Conservation (phyloP, 2,888 invertebrate genomes). For the Eupithecia pulchellata region DNA sequence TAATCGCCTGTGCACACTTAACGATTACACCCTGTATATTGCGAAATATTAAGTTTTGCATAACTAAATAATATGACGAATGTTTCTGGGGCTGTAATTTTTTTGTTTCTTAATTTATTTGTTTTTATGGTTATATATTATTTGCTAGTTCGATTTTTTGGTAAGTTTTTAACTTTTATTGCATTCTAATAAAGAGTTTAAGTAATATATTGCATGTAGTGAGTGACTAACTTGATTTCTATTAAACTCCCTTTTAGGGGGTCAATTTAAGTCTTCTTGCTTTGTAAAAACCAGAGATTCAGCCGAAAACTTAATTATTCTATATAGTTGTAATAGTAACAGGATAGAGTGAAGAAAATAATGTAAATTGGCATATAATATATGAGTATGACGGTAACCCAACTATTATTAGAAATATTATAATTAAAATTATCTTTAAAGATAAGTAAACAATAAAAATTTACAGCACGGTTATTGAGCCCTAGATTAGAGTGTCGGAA, state of each 20-base stretch:
- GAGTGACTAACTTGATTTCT: background rate
- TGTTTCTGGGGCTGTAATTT: slow-evolving; percentile 56
- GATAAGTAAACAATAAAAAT: background rate
- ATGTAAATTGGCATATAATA: background rate
- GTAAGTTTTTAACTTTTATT: slow-evolving; percentile 56
- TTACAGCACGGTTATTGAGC: background rate
- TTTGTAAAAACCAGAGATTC: background rate
- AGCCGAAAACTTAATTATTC: background rate
- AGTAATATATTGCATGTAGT: background rate
- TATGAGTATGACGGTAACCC: background rate
- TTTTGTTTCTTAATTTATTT: slow-evolving; percentile 63
- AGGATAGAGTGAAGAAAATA: background rate
- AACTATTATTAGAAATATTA: background rate
- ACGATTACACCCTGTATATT: too few relatives aligned
- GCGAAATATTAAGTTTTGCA: background rate
- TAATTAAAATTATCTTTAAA: background rate
- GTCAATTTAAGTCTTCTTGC: background rate
- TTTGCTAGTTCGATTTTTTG: slow-evolving; percentile 61
- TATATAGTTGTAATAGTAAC: background rate
- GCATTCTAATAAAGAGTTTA: background rate
- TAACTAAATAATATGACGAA: slow-evolving; percentile 55
- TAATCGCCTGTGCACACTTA: too few relatives aligned
- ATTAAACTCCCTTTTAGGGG: background rate
- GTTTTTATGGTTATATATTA: slow-evolving; percentile 68
- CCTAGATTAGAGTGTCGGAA: background rate